A percentile compares a stretch with the other conserved stretches of the same genome.
Evolutionary conservation across 1,140 invertebrate genomes (phyloP).

Genomic region (Pachyrhynchus sulphureomaculatus): DNA sequence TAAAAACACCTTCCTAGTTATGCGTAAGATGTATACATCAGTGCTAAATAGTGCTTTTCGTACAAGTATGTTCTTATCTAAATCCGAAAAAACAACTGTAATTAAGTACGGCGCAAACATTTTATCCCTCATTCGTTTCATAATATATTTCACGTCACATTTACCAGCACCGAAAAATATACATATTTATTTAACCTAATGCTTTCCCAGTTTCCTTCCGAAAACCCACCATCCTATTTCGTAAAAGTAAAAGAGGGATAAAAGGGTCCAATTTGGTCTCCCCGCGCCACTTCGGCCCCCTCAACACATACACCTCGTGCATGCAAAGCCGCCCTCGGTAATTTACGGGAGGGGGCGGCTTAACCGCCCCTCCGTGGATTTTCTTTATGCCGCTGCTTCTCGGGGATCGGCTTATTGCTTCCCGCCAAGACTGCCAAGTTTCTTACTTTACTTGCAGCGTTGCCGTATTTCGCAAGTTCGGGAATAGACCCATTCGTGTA

Average conservation of each 20-base stretch:
- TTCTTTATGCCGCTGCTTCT: slow-evolving; percentile 26
- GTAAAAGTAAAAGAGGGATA: slow-evolving; percentile 24
- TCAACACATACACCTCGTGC: slow-evolving; percentile 22
- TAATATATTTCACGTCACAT: slow-evolving; percentile 19
- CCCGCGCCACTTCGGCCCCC: slow-evolving; percentile 1
- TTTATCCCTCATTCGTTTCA: background rate
- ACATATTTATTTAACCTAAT: slow-evolving; percentile 19
- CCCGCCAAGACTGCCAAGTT: slow-evolving; percentile 18
- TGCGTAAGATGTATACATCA: too few species aligned
- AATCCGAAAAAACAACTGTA: too few species aligned
- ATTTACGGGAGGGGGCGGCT: slow-evolving; percentile 26
- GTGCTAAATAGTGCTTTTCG: too few species aligned
- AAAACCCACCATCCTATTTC: slow-evolving; percentile 14
- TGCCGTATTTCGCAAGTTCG: background rate
- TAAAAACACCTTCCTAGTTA: too few species aligned
- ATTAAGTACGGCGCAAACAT: too few species aligned
- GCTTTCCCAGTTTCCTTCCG: background rate
- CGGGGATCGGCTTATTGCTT: slow-evolving; percentile 25
- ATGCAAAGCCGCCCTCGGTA: slow-evolving; percentile 27
- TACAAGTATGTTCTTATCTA: too few species aligned
- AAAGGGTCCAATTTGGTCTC: slow-evolving; percentile 24
- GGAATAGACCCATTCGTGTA: too few species aligned
- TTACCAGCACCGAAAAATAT: background rate
- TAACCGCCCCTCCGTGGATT: slow-evolving; percentile 24
- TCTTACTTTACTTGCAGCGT: slow-evolving; percentile 3